Base-by-base conservation (phyloP, 1,140 invertebrate species). In the Cydia pomonella region DNA sequence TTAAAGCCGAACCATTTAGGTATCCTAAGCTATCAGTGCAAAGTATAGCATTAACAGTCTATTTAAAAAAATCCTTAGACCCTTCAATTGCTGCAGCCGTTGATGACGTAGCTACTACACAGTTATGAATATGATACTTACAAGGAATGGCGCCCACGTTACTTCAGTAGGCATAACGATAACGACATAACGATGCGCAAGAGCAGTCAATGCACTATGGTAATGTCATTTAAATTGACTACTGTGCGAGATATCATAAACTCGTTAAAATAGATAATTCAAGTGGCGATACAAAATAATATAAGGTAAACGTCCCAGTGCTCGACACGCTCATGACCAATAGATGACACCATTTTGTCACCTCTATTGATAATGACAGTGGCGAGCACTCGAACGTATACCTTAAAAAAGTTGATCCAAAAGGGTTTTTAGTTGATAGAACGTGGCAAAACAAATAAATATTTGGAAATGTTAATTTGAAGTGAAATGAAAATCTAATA, bases 141-240 rank as follows among this genome's bases (percentile, higher is more conserved):
- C 1, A 1, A 16, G 16, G 13, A 53, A 53, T 53, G 50, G 50
- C 50, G n/a, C 16, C 50, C 1, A 53, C 50, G 18, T 18, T 53
- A 18, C 50, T 53, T 53, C 4, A 44, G 41, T 44, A 53, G 50
- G 50, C 50, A 53, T 53, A 53, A 18, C n/a, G 50, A 44, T 44
- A 38, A 38, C 50, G 50, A 53, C 18, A 44, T 44, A 44, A 44
- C 50, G 50, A 53, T 53, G n/a, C 50, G 50, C 50, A 44, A 16
- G 41, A 44, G 41, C 41, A 53, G 50, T 53, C 16, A 53, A 53
- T 53, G 50, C 16, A 18, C 50, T 16, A 53, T 18, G 50, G 50
- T 53, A 53, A 53, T 53, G 50, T 53, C 16, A 7, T 53, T 53
- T 53, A 53, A 53, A 53, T 53, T 53, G 50, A 53, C 50, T n/a